Evolutionary conservation across 1,140 invertebrate species (phyloP).

Genomic region (Penaeus chinensis): DNA sequence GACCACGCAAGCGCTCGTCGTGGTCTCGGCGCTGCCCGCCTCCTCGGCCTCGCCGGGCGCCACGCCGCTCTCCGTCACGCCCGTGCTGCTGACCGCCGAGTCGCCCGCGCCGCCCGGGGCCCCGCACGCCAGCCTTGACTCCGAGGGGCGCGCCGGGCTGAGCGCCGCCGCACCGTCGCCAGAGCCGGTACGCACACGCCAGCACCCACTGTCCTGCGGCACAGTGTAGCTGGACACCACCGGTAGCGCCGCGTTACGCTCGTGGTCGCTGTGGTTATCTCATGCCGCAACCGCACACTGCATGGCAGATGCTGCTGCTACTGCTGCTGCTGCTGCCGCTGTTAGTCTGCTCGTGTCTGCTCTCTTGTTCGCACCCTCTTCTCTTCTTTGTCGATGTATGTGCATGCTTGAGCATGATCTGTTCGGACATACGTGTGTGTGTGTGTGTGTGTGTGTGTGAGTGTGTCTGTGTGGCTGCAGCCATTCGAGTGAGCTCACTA

Average conservation of each 20-base stretch:
- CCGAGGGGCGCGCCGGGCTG: conserved; percentile 18
- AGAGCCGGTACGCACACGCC: conserved; percentile 58
- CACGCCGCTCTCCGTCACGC: conserved; percentile 47
- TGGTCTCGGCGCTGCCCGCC: conserved; percentile 40
- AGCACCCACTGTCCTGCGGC: conserved; percentile 54
- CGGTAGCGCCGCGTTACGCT: conserved; percentile 46
- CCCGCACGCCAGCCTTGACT: conserved; percentile 18
- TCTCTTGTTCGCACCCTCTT: conserved; percentile 56
- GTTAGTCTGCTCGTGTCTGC: conserved; percentile 50
- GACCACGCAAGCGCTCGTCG: conserved; percentile 43
- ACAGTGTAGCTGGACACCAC: conserved; percentile 56
- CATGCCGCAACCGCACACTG: conserved; percentile 45
- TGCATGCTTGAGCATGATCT: conserved; percentile 54
- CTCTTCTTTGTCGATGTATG: conserved; percentile 40
- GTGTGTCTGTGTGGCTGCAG: conserved; percentile 14
- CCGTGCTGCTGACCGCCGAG: conserved; percentile 40
- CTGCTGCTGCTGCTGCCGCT: conserved; percentile 43
- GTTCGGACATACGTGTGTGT: conserved; percentile 44
- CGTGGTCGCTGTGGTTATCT: conserved; percentile 19
- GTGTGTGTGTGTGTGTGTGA: conserved; percentile 25
- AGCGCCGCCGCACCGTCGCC: conserved; percentile 40
- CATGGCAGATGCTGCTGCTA: conserved; percentile 56
- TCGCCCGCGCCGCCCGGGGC: conserved; percentile 6
- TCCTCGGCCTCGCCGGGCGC: conserved; percentile 28
- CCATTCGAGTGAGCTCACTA: neutral